Evolutionary conservation across 2,797 vertebrate species (phyloP).

Genomic region (Ibycter americanus): DNA sequence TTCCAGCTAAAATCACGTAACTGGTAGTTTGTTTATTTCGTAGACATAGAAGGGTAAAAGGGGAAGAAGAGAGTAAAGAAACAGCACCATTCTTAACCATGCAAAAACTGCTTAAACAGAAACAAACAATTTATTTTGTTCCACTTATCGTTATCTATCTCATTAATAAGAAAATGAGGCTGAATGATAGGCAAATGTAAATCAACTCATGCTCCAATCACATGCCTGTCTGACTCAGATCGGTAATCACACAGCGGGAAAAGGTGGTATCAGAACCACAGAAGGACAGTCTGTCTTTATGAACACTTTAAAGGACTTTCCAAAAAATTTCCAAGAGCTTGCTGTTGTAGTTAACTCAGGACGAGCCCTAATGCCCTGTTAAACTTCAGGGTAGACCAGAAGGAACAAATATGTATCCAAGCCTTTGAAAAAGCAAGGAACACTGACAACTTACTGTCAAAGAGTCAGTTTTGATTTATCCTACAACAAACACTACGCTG

Average conservation of each 20-base stretch:
- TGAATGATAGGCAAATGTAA: neutral
- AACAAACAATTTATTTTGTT: neutral
- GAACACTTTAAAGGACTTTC: neutral
- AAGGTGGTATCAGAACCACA: neutral
- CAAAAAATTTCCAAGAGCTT: neutral
- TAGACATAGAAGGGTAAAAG: neutral
- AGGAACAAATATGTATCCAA: neutral
- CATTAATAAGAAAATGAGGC: neutral
- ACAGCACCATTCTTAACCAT: neutral
- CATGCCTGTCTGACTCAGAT: neutral
- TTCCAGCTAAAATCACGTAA: neutral
- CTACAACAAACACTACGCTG: fast-evolving
- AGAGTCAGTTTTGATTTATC: neutral
- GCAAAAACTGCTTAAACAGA: neutral
- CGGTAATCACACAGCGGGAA: neutral
- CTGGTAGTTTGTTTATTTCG: neutral
- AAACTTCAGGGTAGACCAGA: neutral
- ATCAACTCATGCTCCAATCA: neutral
- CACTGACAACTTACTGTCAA: neutral
- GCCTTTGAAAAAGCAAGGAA: neutral
- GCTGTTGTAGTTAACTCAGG: neutral
- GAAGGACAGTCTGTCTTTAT: fast-evolving
- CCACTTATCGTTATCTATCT: neutral
- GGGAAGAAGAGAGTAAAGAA: neutral
- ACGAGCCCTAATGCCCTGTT: neutral